phyloP scores from a whole-genome alignment of 2,797 vertebrate genomes.

The Propithecus perrieri region DNA sequence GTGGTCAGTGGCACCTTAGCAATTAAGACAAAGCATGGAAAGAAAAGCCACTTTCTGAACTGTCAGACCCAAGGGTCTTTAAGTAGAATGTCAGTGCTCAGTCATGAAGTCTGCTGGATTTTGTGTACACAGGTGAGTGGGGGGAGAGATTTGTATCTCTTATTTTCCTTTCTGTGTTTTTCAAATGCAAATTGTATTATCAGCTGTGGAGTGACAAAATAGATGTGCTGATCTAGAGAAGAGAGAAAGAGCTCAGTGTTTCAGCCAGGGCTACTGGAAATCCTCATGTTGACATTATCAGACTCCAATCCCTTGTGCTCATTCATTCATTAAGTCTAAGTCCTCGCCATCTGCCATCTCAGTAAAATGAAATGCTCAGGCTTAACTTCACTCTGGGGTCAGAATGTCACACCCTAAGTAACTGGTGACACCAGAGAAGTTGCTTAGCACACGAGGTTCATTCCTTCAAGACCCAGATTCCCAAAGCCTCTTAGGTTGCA shows the following conservation, averaged over 20 bases:
- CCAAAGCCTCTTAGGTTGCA: constrained; percentile 25
- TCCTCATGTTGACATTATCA: not conserved
- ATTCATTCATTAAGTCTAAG: constrained; percentile 34
- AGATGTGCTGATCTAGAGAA: constrained; percentile 35
- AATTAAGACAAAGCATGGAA: not conserved
- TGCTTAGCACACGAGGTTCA: constrained; percentile 29
- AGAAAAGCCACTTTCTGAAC: not conserved
- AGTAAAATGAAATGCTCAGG: constrained; percentile 49
- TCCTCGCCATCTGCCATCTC: constrained; percentile 55
- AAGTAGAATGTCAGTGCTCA: not conserved
- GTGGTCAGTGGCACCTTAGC: not conserved
- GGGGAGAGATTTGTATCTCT: not conserved
- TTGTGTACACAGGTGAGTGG: not conserved
- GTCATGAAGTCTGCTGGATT: not conserved
- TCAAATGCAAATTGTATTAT: not conserved
- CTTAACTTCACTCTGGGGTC: constrained; percentile 29
- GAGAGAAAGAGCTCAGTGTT: constrained; percentile 8
- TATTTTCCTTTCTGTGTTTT: not conserved
- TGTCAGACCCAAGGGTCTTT: not conserved
- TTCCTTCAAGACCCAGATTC: constrained; percentile 35
- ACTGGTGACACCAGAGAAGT: constrained; percentile 31
- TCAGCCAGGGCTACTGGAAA: constrained; percentile 36
- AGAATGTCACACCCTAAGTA: constrained; percentile 56
- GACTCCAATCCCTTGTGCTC: not conserved
- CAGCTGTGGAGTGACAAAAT: not conserved